Evolutionary conservation across 2,113 vertebrate species (phyloP), one percentile per base, ranked within the genome.

Genomic region (Acanthochromis polyacanthus): DNA sequence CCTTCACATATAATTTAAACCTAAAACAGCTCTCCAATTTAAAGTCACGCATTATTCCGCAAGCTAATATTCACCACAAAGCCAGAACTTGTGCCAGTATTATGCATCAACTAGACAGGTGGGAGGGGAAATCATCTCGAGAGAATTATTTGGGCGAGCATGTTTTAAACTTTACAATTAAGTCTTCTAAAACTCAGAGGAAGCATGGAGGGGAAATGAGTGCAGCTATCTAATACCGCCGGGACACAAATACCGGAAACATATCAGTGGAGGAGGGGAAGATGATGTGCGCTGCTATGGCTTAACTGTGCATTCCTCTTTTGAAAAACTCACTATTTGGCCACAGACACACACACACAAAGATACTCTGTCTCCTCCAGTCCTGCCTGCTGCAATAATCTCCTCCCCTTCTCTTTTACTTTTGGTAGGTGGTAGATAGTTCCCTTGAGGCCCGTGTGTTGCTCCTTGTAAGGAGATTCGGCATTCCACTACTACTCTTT

Each of bases 381-480:
- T 62, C 85, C 71, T 46, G 58, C 86, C 53, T 48, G 80, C 85
- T 56, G 57, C 71, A 83, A 77, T 71, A 74, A 75, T 58, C 78
- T 72, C 58, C 79, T 80, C 83, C 86, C 81, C 20, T 57, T 69
- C 56, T 30, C 17, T 59, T 59, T 57, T 51, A 19, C 36, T 72
- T 87, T 74, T 78, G 50, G 76, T 75, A 69, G 80, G 86, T 80
- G 80, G 76, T 68, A 72, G 73, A 83, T 5, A 9, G 63, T 20
- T 89, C 85, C 87, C 83, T 65, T 15, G 52, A 78, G 83, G 79
- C 60, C 77, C 58, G 52, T 25, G 80, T 78, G 86, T 86, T 90
- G 74, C 78, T 93, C 91, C 92, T 90, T 93, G 84, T 91, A 93
- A 91, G 92, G 93, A 92, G 74, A 89, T 92, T 73, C 76, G 75